Base-by-base conservation (phyloP, 2,888 invertebrate genomes). In the Scaptomyza polygonia region DNA sequence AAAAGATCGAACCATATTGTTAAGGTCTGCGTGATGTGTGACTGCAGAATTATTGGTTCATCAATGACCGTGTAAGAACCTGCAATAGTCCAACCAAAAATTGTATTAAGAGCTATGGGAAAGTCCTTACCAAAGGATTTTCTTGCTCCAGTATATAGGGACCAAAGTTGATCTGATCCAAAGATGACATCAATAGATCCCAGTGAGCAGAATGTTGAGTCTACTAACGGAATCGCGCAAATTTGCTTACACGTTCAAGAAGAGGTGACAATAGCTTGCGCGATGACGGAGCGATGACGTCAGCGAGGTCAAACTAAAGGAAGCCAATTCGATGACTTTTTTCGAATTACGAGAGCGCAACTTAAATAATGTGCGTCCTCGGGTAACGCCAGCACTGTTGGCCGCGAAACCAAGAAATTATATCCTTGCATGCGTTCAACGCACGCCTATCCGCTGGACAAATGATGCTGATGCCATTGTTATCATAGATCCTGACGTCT, bases 391-490 rank as follows among this genome's bases (percentile, higher is more conserved):
- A 36, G 36, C 34, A 34, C 34, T 34, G n/a, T 34, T 34, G 34
- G 34, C 34, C 14, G 34, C 34, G 5, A 34, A 6, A n/a, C 34
- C 34, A 34, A 34, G 34, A 34, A 34, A 6, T 34, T n/a, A 34
- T n/a, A 34, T 34, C n/a, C 34, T n/a, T 34, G n/a, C n/a, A 5
- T 34, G 34, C 34, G 34, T 34, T 34, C 34, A 7, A 34, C 34
- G n/a, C 34, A 34, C n/a, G n/a, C 34, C 34, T 34, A 34, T 34
- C 34, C n/a, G n/a, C n/a, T 34, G 34, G n/a, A 34, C 34, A 34
- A 34, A 34, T 34, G 34, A 34, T 34, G n/a, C 34, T 6, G 34
- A 34, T 34, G 34, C n/a, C 34, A 34, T n/a, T 34, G 34, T 34
- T 34, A 34, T 34, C 5, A n/a, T 34, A 34, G 34, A 34, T 34